Base-by-base conservation (phyloP, 1,140 invertebrate genomes). In the Tribolium castaneum region DNA sequence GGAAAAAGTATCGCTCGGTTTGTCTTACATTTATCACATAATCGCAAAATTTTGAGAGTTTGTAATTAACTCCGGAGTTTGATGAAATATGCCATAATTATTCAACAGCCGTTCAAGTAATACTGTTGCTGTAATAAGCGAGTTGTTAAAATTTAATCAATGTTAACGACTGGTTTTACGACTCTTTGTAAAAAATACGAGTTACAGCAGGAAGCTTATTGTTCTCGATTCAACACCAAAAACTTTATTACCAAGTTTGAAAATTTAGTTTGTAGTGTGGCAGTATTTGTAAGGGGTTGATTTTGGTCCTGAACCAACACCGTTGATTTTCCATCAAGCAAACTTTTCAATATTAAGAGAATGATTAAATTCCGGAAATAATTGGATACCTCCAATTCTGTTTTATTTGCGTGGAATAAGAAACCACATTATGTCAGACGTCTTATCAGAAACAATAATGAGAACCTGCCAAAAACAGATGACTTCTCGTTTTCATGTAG, bases 141-240 rank as follows among this genome's bases (percentile, higher is more conserved):
- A 66, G 59, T 35, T 35, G 30, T 66, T 66, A 66, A 66, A 66
- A 66, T 66, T 66, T 66, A 66, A 66, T 66, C 59, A 66, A 66
- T 66, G 59, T 66, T 66, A 35, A 66, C 25, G 59, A 66, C 35
- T 19, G 14, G 7, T 35, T 66, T 66, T 66, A 66, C 13, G 12
- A 35, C 30, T 10, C 13, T 10, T 25, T 66, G 34, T 39, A 66
- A 66, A 66, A 52, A 66, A 66, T 35, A 35, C 12, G 25, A 66
- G 25, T 66, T 66, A 59, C 7, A 22, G 19, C 54, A 25, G 19
- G 22, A 25, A 59, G 19, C 54, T 22, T 25, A 59, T 59, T 59
- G 54, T 59, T 19, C 30, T 30, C 13, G 3, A 22, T 19, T 59
- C 54, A 22, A n/a, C 9, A 66, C 12, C 25, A 34, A 66, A 66